A percentile compares a stretch with the other conserved stretches of the same genome.
Conservation (phyloP, 2,113 vertebrate genomes). For the Rhynchomys soricoides region DNA sequence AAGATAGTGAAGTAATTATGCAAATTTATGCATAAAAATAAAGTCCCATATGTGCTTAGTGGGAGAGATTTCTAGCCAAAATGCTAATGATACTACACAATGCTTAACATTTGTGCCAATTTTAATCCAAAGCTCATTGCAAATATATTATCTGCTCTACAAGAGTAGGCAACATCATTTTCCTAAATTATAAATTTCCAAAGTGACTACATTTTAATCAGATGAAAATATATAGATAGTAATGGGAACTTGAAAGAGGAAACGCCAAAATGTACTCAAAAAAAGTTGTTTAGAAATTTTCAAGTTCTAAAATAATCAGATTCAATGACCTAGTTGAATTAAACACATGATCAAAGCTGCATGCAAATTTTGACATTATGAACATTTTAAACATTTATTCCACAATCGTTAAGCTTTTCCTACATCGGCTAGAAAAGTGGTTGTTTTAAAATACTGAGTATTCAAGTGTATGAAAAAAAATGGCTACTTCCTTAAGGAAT, state of each 20-base stretch:
- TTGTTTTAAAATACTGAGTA: neutral
- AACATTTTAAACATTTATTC: constrained; percentile 24
- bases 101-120: constrained; percentile 56
- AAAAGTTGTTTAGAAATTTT: neutral
- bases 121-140: constrained; percentile 64
- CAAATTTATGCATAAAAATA: constrained; percentile 79
- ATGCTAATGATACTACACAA: constrained; percentile 68
- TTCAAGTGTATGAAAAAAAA: constrained; percentile 29
- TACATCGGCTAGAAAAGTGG: neutral
- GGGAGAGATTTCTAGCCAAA: constrained; percentile 66
- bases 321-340: neutral
- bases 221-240: neutral
- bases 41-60: constrained; percentile 70
- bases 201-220: constrained; percentile 29
- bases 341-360: constrained; percentile 6
- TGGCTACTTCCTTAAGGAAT: neutral
- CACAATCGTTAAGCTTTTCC: neutral
- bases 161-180: constrained; percentile 36
- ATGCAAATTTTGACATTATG: neutral
- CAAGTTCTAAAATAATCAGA: neutral
- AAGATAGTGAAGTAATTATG: constrained; percentile 68
- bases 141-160: constrained; percentile 61
- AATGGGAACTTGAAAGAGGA: constrained; percentile 38
- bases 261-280: neutral
- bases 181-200: constrained; percentile 28